These are phyloP conservation scores for Corynorhinus townsendii DNA, from an alignment of 2,113 vertebrate genomes.

Conservation along the genomic window DNA sequence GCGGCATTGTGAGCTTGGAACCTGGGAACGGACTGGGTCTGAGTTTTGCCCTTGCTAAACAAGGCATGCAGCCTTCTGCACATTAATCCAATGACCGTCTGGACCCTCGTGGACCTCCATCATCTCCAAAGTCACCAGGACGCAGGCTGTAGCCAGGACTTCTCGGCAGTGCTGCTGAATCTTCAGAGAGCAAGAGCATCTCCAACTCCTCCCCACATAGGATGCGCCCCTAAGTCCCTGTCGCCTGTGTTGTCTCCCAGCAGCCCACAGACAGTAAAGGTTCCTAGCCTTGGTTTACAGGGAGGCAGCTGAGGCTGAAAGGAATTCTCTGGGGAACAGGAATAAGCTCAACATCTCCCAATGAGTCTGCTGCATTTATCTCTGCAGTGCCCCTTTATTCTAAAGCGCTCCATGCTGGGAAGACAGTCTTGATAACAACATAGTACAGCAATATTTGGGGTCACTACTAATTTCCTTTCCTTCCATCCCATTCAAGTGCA, in stretches of 20 bases:
- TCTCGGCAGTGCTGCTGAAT: neutral
- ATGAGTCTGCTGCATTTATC: neutral
- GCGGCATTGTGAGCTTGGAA: neutral
- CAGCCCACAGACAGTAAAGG: neutral
- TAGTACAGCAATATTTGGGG: neutral
- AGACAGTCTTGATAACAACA: neutral
- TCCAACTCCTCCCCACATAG: neutral
- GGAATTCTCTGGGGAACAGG: neutral
- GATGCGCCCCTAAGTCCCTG: neutral
- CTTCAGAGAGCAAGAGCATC: neutral
- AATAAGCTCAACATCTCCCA: neutral
- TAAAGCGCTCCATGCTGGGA: neutral
- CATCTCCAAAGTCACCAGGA: neutral
- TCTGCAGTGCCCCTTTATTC: neutral
- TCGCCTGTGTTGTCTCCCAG: neutral
- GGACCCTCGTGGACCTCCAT: neutral
- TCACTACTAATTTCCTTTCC: neutral
- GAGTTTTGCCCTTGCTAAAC: neutral
- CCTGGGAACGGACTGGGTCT: neutral
- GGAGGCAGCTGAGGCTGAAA: neutral
- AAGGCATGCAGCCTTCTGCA: neutral
- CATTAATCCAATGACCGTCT: fast-evolving
- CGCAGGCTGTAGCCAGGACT: neutral
- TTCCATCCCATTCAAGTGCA: neutral
- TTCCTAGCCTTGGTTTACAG: neutral